Conservation (phyloP, 2,797 vertebrate species). For the Acrossocheilus fasciatus region DNA sequence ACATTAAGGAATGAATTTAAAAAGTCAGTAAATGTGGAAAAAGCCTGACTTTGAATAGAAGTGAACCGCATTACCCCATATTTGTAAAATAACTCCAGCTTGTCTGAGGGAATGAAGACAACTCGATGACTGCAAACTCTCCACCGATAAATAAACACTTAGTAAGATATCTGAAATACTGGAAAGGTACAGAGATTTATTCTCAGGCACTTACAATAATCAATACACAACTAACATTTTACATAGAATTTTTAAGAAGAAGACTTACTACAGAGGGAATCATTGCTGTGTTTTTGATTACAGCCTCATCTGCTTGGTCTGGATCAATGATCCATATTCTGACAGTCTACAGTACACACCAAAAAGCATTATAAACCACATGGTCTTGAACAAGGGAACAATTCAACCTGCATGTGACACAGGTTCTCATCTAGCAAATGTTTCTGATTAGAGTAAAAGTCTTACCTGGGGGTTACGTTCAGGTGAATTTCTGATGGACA, state of each 20-base stretch:
- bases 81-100: slow-evolving; percentile 17
- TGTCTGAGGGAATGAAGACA: slow-evolving; percentile 4
- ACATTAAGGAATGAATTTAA: not conserved
- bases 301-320: not conserved
- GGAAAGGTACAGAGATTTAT: not conserved
- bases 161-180: slow-evolving; percentile 12
- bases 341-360: not conserved
- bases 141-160: slow-evolving; percentile 34
- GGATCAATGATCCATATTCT: slow-evolving; percentile 2
- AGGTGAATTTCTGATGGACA: not conserved
- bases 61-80: not conserved
- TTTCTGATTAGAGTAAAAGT: not conserved
- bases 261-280: not conserved
- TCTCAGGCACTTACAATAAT: not conserved
- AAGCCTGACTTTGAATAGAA: not conserved
- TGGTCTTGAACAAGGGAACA: not conserved
- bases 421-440: not conserved
- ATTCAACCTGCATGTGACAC: not conserved
- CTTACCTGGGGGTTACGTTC: not conserved
- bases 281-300: not conserved
- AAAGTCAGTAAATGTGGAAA: not conserved
- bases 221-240: not conserved
- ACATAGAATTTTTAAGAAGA: not conserved
- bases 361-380: not conserved
- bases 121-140: slow-evolving; percentile 25